These are phyloP conservation scores for Macroramphosus scolopax DNA, from an alignment of 2,797 vertebrate genomes.

Conservation along the genomic window DNA sequence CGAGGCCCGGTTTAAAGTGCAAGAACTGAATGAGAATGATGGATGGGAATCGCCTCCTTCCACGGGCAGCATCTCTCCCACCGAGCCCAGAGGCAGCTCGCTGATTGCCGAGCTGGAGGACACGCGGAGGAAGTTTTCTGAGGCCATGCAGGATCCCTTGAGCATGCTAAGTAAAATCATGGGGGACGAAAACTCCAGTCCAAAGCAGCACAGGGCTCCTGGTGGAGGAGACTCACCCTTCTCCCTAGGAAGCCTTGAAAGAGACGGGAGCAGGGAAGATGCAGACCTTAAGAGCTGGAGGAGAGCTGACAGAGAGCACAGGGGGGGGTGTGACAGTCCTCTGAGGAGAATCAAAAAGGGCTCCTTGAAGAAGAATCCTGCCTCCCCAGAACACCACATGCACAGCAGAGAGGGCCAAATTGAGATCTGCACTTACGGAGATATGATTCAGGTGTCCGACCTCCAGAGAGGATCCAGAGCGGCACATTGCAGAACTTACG, in stretches of 20 bases:
- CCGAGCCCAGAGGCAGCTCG: slow-evolving; percentile 73
- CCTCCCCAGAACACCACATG: slow-evolving; percentile 30
- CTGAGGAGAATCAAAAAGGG: slow-evolving; percentile 41
- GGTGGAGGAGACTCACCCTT: slow-evolving; percentile 46
- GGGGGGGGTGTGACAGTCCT: slow-evolving; percentile 43
- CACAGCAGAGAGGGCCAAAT: slow-evolving; percentile 58
- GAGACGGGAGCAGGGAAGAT: slow-evolving; percentile 35
- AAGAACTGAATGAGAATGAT: slow-evolving; percentile 15
- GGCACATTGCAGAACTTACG: slow-evolving; percentile 1
- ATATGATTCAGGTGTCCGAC: slow-evolving; percentile 80
- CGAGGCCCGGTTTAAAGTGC: slow-evolving; percentile 35
- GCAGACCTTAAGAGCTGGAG: slow-evolving; percentile 41
- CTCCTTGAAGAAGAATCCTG: slow-evolving; percentile 26
- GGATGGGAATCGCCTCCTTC: slow-evolving; percentile 29
- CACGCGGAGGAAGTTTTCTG: slow-evolving; percentile 81
- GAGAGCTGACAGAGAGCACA: slow-evolving; percentile 44
- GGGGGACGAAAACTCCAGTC: slow-evolving; percentile 76
- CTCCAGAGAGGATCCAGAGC: slow-evolving; percentile 38
- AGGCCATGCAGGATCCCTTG: slow-evolving; percentile 85
- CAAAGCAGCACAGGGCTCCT: slow-evolving; percentile 61
- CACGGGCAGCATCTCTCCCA: slow-evolving; percentile 51
- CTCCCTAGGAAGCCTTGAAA: slow-evolving; percentile 36
- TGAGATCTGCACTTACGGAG: slow-evolving; percentile 77
- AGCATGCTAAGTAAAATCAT: slow-evolving; percentile 87
- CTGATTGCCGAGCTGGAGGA: slow-evolving; percentile 84